Evolutionary conservation across 2,797 vertebrate species (phyloP), one percentile per base, ranked within the genome.

Genomic region (Silurus aristotelis): DNA sequence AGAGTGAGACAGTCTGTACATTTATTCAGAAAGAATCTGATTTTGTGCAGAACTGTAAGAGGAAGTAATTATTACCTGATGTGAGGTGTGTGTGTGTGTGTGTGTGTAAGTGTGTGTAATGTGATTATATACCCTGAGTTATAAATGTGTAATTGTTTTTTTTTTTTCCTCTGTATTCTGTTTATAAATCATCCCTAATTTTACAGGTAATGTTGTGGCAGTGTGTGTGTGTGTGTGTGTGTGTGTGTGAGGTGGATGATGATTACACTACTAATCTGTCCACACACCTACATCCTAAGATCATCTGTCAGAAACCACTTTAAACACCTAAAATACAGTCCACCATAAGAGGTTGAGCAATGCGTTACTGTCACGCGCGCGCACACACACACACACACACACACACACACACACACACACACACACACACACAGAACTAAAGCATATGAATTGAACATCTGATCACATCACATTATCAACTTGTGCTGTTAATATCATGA

Each of bases 261-360:
- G 10, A 52, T 25, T 22, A 52, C 70, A 48, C 4, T 38, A 56
- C 22, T 80, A 22, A 46, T 64, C 55, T 79, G 56, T 43, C 4
- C 15, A 22, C 3, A 61, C 2, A 4, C 48, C 52, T n/a, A n/a
- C 19, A 73, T 14, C 46, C 48, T 76, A n/a, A 56, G 72, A 14
- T 76, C 72, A 76, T 9, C 72, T 55, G n/a, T 56, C 48, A 76
- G 25, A 52, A 76, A 25, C 48, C 72, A 25, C 48, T 52, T 75
- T 22, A 25, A 75, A 75, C 48, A 75, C 22, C 22, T 48, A n/a
- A 25, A 31, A 31, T 25, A 55, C 48, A 25, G 25, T 76, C 46
- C 13, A 25, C 52, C 22, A 25, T 15, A 5, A 48, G 68, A 43
- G 7, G 22, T 52, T 1, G 17, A 20, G 68, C 68, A 55, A 55